phyloP scores from a whole-genome alignment of 1,140 invertebrate genomes.

The Orussus abietinus region DNA sequence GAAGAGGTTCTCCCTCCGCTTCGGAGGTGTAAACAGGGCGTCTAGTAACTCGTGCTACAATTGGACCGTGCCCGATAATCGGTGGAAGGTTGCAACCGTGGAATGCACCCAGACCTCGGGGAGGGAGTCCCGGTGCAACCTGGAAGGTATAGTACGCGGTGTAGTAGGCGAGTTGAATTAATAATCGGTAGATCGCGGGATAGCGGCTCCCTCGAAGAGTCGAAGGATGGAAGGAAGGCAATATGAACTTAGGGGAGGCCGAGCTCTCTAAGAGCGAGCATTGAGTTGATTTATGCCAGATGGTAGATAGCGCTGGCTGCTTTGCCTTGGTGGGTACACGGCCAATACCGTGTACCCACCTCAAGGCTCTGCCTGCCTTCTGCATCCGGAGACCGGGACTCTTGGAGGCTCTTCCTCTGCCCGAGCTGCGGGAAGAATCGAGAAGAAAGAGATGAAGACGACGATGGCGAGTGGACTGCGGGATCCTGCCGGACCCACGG shows the following conservation, averaged over 20 bases:
- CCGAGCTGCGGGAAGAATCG: slow-evolving; percentile 19
- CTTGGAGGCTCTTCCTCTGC: slow-evolving; percentile 19
- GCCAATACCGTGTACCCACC: neutral
- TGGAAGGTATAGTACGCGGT: too few relatives aligned
- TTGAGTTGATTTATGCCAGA: slow-evolving; percentile 49
- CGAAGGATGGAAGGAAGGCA: slow-evolving; percentile 28
- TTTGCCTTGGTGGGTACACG: slow-evolving; percentile 22
- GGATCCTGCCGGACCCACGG: slow-evolving; percentile 1
- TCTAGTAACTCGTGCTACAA: slow-evolving; percentile 2
- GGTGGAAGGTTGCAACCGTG: neutral
- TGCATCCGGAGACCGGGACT: too few relatives aligned
- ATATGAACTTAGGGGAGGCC: slow-evolving; percentile 37
- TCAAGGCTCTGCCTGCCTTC: slow-evolving; percentile 1
- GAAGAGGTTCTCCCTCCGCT: neutral
- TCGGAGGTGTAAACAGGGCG: slow-evolving; percentile 17
- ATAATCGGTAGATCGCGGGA: slow-evolving; percentile 40
- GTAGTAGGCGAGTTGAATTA: slow-evolving; percentile 34
- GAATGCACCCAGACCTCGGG: too few relatives aligned
- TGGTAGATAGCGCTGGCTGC: slow-evolving; percentile 41
- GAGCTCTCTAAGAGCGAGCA: slow-evolving; percentile 36
- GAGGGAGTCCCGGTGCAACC: too few relatives aligned
- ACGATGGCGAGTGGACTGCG: slow-evolving; percentile 11
- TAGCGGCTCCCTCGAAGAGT: slow-evolving; percentile 25
- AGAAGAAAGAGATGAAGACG: slow-evolving; percentile 13
- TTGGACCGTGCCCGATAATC: neutral